A percentile compares a stretch with the other conserved stretches of the same genome.
These are phyloP conservation scores for Gambusia yucatana DNA, from an alignment of 2,797 vertebrate genomes.

Conservation along the genomic window DNA sequence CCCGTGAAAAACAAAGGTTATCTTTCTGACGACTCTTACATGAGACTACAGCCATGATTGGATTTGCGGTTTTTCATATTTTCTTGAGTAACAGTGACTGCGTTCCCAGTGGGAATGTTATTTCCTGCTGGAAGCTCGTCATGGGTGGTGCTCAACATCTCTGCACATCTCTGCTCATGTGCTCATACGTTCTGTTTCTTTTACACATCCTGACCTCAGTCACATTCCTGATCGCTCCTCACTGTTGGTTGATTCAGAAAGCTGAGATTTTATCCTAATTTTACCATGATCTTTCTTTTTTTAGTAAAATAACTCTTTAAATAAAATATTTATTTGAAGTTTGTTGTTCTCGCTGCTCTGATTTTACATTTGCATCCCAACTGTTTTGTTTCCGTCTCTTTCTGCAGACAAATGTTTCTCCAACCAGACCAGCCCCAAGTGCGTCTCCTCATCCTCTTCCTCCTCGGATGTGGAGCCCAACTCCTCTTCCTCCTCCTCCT, in stretches of 20 bases:
- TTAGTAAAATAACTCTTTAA: not conserved
- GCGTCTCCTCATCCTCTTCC: slow-evolving; percentile 71
- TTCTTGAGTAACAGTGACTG: not conserved
- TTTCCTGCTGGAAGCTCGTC: not conserved
- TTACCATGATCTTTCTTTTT: not conserved
- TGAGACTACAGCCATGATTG: not conserved
- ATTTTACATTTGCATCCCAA: not conserved
- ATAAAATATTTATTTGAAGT: not conserved
- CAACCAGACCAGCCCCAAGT: slow-evolving; percentile 84
- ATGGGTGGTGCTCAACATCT: not conserved
- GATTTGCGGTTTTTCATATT: not conserved
- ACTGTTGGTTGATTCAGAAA: not conserved
- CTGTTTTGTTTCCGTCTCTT: not conserved
- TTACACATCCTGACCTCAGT: not conserved
- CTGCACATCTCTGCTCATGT: not conserved
- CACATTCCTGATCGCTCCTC: not conserved
- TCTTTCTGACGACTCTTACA: not conserved
- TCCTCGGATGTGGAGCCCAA: slow-evolving; percentile 84
- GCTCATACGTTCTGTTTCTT: not conserved
- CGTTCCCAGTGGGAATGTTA: not conserved
- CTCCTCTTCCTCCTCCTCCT: slow-evolving; percentile 78
- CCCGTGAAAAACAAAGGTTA: not conserved
- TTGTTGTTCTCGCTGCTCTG: not conserved
- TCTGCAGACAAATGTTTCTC: slow-evolving; percentile 85
- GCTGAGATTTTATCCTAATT: not conserved